Base-by-base conservation (phyloP, 2,797 vertebrate species). In the Notolepis coatsorum region DNA sequence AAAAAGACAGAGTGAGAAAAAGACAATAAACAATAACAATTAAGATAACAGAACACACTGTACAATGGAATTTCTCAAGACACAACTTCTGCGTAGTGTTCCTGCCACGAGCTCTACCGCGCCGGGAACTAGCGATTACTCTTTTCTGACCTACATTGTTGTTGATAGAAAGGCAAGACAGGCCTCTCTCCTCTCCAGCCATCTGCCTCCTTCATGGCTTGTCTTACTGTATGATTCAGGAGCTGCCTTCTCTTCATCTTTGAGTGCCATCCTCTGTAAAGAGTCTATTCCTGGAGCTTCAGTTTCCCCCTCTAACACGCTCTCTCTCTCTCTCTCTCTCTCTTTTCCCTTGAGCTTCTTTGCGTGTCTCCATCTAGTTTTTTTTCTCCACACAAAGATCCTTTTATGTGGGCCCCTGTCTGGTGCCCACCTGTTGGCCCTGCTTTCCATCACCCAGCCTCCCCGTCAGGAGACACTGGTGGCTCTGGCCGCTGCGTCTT, bases 351-450 rank as follows among this genome's bases (percentile, higher is more conserved):
- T 2, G 9, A 78, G 71, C 43, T 70, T 75, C 33, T 74, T 74
- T 71, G 61, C 43, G 46, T 77, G 69, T 51, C 64, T 80, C 79
- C 75, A 73, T 86, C 77, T 84, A 85, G 61, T 85, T 82, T 88
- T 78, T 61, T n/a, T n/a, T n/a, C n/a, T n/a, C n/a, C 63, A 77
- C 68, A 88, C 84, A 87, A 84, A 89, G 79, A 59, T 69, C 53
- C 75, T 86, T 90, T 91, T 74, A 84, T 90, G 78, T 58, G 20
- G 2, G 15, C 64, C n/a, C 70, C 63, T 82, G 82, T 84, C 86
- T 88, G 82, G 62, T 87, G 74, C 80, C 84, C 87, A 91, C 88
- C 88, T 89, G 85, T 89, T 89, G 84, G 68, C 79, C 82, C 81
- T 84, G 84, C 77, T 84, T 87, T 79, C 81, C 75, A 84, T 90